Conservation (phyloP, 2,888 invertebrate genomes). For the Norana najaformis region DNA sequence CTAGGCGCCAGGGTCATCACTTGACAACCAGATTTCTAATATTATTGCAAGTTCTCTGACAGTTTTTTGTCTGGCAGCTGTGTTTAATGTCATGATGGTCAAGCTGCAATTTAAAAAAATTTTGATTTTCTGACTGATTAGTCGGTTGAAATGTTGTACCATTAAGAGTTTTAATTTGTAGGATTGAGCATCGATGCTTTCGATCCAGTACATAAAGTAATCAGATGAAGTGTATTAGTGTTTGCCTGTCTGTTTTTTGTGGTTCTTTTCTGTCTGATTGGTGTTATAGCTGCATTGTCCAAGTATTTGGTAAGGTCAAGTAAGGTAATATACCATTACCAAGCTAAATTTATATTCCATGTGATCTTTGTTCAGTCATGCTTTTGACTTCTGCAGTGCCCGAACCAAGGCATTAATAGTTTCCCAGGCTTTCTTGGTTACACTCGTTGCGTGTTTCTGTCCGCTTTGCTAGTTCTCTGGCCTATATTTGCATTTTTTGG, state of each 20-base stretch:
- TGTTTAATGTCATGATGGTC: not conserved
- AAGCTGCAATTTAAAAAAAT: not conserved
- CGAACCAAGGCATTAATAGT: not conserved
- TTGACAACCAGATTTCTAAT: not conserved
- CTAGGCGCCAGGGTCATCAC: not conserved
- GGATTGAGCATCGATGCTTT: not conserved
- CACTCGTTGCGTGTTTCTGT: not conserved
- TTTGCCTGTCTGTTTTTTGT: not conserved
- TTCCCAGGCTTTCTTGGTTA: not conserved
- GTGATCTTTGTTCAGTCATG: too few relatives aligned
- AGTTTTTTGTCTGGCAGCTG: not conserved
- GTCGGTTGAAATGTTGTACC: not conserved
- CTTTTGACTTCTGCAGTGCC: not conserved
- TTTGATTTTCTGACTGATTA: not conserved
- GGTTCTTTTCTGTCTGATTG: not conserved
- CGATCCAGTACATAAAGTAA: not conserved
- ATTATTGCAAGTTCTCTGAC: not conserved
- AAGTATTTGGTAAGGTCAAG: not conserved
- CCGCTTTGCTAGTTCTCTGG: not conserved
- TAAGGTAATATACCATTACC: not conserved
- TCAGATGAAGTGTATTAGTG: not conserved
- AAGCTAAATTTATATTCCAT: not conserved
- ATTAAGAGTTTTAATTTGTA: not conserved
- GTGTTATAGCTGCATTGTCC: too few relatives aligned
- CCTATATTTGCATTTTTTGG: not conserved